phyloP scores from a whole-genome alignment of 2,888 invertebrate genomes.

The Meteorus colon region DNA sequence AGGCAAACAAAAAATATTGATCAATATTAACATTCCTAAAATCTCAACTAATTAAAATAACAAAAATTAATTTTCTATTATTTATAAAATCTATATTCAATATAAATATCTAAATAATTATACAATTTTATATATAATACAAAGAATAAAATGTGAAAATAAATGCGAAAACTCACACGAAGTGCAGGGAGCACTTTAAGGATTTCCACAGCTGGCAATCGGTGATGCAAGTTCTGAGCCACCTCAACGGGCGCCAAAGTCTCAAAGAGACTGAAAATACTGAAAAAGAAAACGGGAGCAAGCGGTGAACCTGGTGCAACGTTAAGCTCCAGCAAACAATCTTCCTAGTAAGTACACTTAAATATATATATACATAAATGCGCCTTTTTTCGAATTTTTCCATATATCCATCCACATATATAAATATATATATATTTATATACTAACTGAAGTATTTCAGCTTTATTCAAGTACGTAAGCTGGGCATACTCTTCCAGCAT shows the following conservation, averaged over 20 bases:
- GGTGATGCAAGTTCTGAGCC: slow-evolving; percentile 72
- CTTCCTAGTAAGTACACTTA: background rate
- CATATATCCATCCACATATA: slow-evolving; percentile 27
- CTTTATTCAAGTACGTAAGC: slow-evolving; percentile 78
- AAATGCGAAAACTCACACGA: slow-evolving; percentile 73
- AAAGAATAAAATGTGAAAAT: background rate
- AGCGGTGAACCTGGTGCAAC: background rate
- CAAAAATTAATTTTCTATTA: no score
- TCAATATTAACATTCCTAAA: no score
- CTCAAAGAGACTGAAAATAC: slow-evolving; percentile 77
- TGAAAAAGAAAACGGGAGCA: slow-evolving; percentile 62
- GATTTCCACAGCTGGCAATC: slow-evolving; percentile 76
- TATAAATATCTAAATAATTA: background rate
- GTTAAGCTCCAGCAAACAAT: slow-evolving; percentile 35
- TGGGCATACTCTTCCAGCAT: slow-evolving; percentile 77
- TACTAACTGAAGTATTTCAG: slow-evolving; percentile 79
- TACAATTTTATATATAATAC: background rate
- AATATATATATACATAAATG: slow-evolving; percentile 1
- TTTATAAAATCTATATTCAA: no score
- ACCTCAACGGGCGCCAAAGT: slow-evolving; percentile 74
- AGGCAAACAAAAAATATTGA: no score
- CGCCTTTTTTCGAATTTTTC: background rate
- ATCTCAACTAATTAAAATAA: no score
- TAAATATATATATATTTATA: slow-evolving; percentile 29
- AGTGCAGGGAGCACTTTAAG: slow-evolving; percentile 80